Base-by-base conservation (phyloP, 1,140 invertebrate genomes). In the Mizuhopecten yessoensis region DNA sequence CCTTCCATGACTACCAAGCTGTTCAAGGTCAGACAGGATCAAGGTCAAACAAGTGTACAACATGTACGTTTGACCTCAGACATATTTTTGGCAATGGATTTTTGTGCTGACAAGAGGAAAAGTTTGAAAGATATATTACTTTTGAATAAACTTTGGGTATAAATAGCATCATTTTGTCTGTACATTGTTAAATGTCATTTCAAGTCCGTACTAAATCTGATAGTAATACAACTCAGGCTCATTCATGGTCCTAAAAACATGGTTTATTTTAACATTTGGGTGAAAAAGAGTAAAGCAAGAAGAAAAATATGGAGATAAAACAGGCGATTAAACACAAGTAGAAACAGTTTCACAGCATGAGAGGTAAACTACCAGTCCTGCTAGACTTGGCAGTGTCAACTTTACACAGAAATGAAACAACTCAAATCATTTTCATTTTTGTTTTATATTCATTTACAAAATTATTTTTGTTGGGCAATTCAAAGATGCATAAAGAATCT, bases 21-120 rank as follows among this genome's bases (percentile, higher is more conserved):
- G 57, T n/a, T 29, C 57, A 75, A 75, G 57, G 57, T 75, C 57
- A n/a, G 57, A 75, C 9, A 75, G 57, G 57, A 29, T 75, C n/a
- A 75, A 45, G 2, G n/a, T 75, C 57, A 75, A 29, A 75, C 57
- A 75, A 75, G n/a, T 75, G 57, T 75, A 29, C 29, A 3, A 75
- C n/a, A 75, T 9, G 23, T 75, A 7, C 29, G n/a, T 75, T 75
- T 75, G 57, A 75, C 57, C 57, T 75, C 57, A 29, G 11, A n/a
- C n/a, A 75, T 29, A 75, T 75, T 75, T 75, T 75, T 75, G 57
- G 57, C 57, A 75, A 75, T 49, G 36, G 13, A 7, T 2, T 75
- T n/a, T 75, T 9, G n/a, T n/a, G 57, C 57, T 75, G n/a, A 75
- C 57, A 75, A 75, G 23, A 17, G n/a, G 57, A 20, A 29, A 17